Conservation (phyloP, 2,888 invertebrate genomes). For the Gerris lacustris region DNA sequence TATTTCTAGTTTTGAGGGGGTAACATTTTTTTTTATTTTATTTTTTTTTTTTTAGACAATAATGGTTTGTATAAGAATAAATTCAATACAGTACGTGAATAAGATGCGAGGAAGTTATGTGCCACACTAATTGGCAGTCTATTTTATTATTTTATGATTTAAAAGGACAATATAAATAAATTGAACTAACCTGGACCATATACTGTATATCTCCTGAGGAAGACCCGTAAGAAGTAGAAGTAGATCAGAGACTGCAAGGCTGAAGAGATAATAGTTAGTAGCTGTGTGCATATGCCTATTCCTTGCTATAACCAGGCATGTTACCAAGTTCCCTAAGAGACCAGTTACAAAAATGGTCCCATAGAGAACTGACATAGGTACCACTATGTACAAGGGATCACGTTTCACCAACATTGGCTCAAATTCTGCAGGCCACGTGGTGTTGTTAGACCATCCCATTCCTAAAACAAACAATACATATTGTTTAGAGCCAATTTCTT, state of each 20-base stretch:
- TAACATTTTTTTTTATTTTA: too few species aligned
- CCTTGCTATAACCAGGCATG: conserved; percentile 69
- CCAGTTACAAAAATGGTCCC: conserved; percentile 65
- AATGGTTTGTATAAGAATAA: too few species aligned
- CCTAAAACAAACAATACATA: neutral
- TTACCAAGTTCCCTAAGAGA: conserved; percentile 66
- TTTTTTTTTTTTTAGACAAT: too few species aligned
- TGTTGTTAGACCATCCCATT: neutral
- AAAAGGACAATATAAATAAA: neutral
- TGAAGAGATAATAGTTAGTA: conserved; percentile 71
- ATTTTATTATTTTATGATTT: too few species aligned
- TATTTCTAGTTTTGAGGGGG: too few species aligned
- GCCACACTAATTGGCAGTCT: too few species aligned
- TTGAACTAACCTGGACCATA: conserved; percentile 49
- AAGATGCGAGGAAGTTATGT: too few species aligned
- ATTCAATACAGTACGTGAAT: too few species aligned
- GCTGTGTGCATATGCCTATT: conserved; percentile 75
- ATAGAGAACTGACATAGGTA: conserved; percentile 66
- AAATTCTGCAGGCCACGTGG: neutral
- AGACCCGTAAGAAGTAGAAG: conserved; percentile 63
- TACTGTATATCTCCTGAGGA: conserved; percentile 67
- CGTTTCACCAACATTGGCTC: conserved; percentile 25
- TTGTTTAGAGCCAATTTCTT: too few species aligned
- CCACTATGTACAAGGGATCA: conserved; percentile 49
- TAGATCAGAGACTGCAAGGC: conserved; percentile 69